Evolutionary conservation across 1,140 invertebrate genomes (phyloP).

Genomic region (Hylyphantes graminicola): DNA sequence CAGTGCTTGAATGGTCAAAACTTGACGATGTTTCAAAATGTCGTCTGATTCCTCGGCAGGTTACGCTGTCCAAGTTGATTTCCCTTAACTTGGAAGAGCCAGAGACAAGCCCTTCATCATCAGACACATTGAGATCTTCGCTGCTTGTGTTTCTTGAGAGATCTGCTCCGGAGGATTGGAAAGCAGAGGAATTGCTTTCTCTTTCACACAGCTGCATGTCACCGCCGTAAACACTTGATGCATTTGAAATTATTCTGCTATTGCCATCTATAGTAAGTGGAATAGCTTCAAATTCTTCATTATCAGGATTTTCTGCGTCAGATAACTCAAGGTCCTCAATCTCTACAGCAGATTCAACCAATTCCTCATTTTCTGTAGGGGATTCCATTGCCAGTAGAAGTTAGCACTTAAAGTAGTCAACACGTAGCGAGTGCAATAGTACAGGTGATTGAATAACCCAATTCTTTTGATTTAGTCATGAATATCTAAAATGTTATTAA

Average conservation of each 20-base stretch:
- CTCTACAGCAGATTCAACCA: background rate
- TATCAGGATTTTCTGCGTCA: constrained; percentile 11
- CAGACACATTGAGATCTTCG: constrained; percentile 49
- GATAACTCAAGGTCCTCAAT: constrained; percentile 24
- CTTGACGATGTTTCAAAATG: background rate
- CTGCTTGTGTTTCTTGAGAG: background rate
- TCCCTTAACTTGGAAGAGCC: background rate
- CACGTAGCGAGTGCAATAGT: too few relatives aligned
- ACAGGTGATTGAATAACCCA: too few relatives aligned
- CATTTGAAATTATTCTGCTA: constrained; percentile 2
- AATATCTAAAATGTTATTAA: too few relatives aligned
- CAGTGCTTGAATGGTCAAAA: constrained; percentile 18
- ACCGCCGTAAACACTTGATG: background rate
- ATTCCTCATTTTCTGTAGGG: background rate
- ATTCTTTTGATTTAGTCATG: too few relatives aligned
- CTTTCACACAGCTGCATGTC: background rate
- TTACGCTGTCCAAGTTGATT: constrained; percentile 26
- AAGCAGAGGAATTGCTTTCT: constrained; percentile 2
- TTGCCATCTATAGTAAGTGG: constrained; percentile 38
- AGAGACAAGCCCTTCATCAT: background rate
- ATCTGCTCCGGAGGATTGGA: background rate
- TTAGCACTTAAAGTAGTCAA: too few relatives aligned
- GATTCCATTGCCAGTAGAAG: too few relatives aligned
- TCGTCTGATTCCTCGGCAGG: background rate
- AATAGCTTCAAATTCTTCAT: background rate